Evolutionary conservation across 2,888 invertebrate genomes (phyloP).

Genomic region (Steinernema scapterisci): DNA sequence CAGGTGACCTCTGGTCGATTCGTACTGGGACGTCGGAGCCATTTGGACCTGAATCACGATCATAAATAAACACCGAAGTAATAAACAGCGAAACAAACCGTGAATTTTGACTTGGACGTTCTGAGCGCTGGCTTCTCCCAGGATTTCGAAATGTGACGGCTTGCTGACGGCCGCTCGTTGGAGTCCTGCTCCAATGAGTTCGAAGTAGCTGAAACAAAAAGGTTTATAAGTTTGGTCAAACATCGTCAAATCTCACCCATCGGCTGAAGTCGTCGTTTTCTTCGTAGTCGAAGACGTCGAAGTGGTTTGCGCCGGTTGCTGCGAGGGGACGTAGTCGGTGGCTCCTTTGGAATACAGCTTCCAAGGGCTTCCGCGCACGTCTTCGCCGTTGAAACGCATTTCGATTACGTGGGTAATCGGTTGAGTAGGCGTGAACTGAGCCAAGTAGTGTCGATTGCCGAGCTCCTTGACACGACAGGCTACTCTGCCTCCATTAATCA

Average conservation of each 20-base stretch:
- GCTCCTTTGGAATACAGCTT: constrained; percentile 9
- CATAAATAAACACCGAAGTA: not conserved
- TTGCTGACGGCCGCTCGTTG: constrained; percentile 77
- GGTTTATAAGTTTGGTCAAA: not conserved
- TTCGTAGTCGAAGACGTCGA: not conserved
- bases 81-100: not conserved
- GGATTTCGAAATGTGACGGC: constrained; percentile 84
- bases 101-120: not conserved
- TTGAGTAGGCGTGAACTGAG: constrained; percentile 89
- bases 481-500: constrained; percentile 91
- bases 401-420: constrained; percentile 84
- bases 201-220: constrained; percentile 51
- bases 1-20: constrained; percentile 81
- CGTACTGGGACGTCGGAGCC: constrained; percentile 82
- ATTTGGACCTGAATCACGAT: constrained; percentile 76
- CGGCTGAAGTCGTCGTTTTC: not conserved
- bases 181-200: constrained; percentile 67
- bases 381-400: constrained; percentile 82
- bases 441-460: constrained; percentile 82
- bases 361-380: constrained; percentile 52
- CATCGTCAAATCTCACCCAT: constrained; percentile 1
- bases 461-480: constrained; percentile 89
- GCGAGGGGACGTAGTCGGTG: not conserved
- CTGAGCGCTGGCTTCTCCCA: constrained; percentile 70
- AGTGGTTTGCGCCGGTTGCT: not conserved